phyloP scores from a whole-genome alignment of 2,888 invertebrate species.

The Polylopha cassiicola region DNA sequence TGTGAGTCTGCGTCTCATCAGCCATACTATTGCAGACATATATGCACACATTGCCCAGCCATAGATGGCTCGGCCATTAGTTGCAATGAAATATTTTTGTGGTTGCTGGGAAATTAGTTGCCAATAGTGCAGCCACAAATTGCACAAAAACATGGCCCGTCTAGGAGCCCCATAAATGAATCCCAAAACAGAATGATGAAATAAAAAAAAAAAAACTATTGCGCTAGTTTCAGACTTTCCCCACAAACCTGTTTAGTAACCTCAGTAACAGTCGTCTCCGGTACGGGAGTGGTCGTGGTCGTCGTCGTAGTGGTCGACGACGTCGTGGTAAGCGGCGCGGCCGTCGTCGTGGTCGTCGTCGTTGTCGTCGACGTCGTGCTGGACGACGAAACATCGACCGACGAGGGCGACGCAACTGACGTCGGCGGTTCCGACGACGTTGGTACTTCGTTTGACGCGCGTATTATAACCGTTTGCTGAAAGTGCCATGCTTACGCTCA shows the following conservation, averaged over 20 bases:
- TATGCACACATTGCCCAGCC: too few relatives aligned
- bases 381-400: conserved; percentile 41
- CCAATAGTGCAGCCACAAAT: too few relatives aligned
- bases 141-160: too few relatives aligned
- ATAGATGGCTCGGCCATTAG: too few relatives aligned
- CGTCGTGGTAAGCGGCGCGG: conserved; percentile 30
- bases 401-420: conserved; percentile 42
- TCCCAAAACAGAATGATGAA: conserved; percentile 20
- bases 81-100: too few relatives aligned
- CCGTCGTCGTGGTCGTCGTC: conserved; percentile 33
- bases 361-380: conserved; percentile 36
- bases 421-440: conserved; percentile 46
- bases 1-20: too few relatives aligned
- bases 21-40: too few relatives aligned
- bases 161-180: conserved; percentile 16
- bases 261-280: conserved; percentile 55
- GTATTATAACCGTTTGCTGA: conserved; percentile 74
- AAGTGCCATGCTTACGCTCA: conserved; percentile 75
- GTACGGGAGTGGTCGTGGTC: conserved; percentile 27
- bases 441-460: conserved; percentile 65
- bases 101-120: too few relatives aligned
- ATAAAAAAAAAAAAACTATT: conserved; percentile 27
- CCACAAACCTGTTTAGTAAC: conserved; percentile 61
- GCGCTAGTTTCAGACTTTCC: conserved; percentile 14
- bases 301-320: conserved; percentile 23